These are phyloP conservation scores for Tyria jacobaeae DNA, from an alignment of 2,888 invertebrate genomes.

Conservation along the genomic window DNA sequence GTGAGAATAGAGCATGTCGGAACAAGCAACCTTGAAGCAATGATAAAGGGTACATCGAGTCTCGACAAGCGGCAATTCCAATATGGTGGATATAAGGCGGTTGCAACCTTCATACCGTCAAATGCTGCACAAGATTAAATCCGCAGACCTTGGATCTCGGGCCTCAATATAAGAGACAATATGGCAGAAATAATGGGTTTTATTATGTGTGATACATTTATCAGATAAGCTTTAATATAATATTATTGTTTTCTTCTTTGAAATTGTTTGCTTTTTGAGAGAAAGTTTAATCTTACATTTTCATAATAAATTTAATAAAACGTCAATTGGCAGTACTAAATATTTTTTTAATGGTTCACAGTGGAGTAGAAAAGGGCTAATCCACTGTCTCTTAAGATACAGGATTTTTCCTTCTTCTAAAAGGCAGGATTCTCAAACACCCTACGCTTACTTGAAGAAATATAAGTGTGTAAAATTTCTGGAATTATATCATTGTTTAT, in stretches of 20 bases:
- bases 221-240: background rate
- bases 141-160: conserved; percentile 44
- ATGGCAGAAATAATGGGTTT: conserved; percentile 14
- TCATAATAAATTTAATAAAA: too few relatives aligned
- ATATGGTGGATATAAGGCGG: conserved; percentile 40
- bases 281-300: too few relatives aligned
- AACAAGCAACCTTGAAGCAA: conserved; percentile 33
- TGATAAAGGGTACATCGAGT: conserved; percentile 32
- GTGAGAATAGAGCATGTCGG: too few relatives aligned
- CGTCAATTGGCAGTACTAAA: too few relatives aligned
- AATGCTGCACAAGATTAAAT: conserved; percentile 60
- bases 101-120: conserved; percentile 62
- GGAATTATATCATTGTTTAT: too few relatives aligned
- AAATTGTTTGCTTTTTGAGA: background rate
- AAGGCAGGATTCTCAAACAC: too few relatives aligned
- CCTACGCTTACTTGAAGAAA: too few relatives aligned
- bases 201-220: conserved; percentile 14
- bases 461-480: too few relatives aligned
- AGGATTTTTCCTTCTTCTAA: too few relatives aligned
- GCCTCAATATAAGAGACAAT: conserved; percentile 31
- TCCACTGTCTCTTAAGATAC: too few relatives aligned
- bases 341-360: too few relatives aligned
- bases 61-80: conserved; percentile 45
- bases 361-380: too few relatives aligned
- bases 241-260: background rate